Conservation (phyloP, 2,888 invertebrate genomes). For the Atherix ibis region DNA sequence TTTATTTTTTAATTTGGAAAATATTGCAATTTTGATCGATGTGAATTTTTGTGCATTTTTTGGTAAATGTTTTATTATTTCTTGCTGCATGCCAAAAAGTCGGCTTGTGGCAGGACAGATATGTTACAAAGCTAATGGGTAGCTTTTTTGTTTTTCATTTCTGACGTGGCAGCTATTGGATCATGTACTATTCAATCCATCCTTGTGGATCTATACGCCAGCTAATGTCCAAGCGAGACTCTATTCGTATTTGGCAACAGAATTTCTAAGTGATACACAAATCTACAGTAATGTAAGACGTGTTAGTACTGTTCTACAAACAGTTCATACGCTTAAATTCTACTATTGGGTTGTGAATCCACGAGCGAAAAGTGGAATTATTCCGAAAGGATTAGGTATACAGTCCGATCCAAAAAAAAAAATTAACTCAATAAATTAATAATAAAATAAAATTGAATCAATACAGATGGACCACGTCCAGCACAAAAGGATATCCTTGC, state of each 20-base stretch:
- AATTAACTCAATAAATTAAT: neutral
- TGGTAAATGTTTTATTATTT: conserved; percentile 8
- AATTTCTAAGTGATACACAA: conserved; percentile 93
- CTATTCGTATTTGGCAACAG: conserved; percentile 97
- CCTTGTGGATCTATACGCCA: conserved; percentile 96
- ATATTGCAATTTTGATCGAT: too few species aligned
- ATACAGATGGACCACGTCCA: conserved; percentile 78
- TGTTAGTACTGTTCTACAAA: conserved; percentile 93
- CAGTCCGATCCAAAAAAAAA: too few species aligned
- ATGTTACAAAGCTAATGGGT: conserved; percentile 43
- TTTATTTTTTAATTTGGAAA: too few species aligned
- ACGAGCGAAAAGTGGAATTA: conserved; percentile 82
- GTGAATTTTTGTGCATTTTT: too few species aligned
- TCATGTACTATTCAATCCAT: conserved; percentile 98
- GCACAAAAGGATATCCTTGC: conserved; percentile 87
- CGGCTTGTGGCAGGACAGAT: conserved; percentile 39
- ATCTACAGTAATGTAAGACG: conserved; percentile 93
- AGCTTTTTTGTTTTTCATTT: conserved; percentile 83
- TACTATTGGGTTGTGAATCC: conserved; percentile 99
- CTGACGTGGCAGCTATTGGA: conserved; percentile 93
- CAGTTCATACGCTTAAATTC: conserved; percentile 95
- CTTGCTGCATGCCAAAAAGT: conserved; percentile 22
- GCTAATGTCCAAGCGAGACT: conserved; percentile 88
- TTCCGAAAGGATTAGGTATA: conserved; percentile 87
- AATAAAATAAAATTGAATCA: too few species aligned